A percentile compares a stretch with the other conserved stretches of the same genome.
phyloP scores from a whole-genome alignment of 2,113 vertebrate genomes.

The Salvelinus namaycush region DNA sequence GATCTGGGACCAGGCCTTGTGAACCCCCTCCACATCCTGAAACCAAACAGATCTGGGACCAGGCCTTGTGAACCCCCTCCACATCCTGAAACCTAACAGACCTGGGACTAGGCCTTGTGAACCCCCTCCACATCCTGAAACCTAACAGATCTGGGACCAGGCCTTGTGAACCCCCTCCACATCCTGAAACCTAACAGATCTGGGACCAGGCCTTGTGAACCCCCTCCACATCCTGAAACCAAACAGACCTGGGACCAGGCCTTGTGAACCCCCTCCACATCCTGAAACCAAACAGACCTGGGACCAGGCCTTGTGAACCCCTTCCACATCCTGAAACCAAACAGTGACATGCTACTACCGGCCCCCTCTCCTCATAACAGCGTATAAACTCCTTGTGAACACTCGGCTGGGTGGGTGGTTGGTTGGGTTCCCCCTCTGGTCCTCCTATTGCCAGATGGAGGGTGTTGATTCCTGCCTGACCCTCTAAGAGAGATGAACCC shows the following conservation, averaged over 20 bases:
- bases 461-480: conserved; percentile 22
- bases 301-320: background rate
- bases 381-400: background rate
- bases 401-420: background rate
- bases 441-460: background rate
- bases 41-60: background rate
- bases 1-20: background rate
- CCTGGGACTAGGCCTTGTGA: background rate
- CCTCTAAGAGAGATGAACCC: conserved; percentile 7
- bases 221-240: too few relatives aligned
- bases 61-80: background rate
- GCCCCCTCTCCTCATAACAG: background rate
- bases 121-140: too few relatives aligned
- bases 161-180: background rate
- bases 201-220: background rate
- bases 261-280: background rate
- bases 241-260: background rate
- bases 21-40: background rate
- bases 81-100: too few relatives aligned
- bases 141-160: background rate
- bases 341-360: background rate
- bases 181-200: too few relatives aligned
- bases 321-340: too few relatives aligned
- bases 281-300: too few relatives aligned
- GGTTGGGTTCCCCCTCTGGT: background rate